A percentile compares a stretch with the other conserved stretches of the same genome.
Evolutionary conservation across 2,888 invertebrate genomes (phyloP).

Genomic region (Autographa gamma): DNA sequence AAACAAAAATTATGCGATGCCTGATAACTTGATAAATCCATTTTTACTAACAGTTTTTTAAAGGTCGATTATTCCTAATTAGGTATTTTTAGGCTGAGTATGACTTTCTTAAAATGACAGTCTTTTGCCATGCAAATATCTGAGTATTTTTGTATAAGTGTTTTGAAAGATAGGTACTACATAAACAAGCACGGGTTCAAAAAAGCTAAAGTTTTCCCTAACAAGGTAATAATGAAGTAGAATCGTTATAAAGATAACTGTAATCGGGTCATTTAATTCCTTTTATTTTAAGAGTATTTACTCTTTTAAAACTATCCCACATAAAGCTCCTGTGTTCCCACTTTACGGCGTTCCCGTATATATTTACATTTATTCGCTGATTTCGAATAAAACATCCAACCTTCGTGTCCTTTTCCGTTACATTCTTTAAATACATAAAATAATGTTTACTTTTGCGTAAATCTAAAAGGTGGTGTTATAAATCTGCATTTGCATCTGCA

Average conservation of each 20-base stretch:
- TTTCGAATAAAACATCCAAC: constrained; percentile 42
- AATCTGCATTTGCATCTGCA: constrained; percentile 10
- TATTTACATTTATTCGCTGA: constrained; percentile 31
- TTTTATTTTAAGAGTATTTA: neutral
- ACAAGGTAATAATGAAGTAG: neutral
- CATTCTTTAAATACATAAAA: constrained; percentile 16
- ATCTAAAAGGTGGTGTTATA: neutral
- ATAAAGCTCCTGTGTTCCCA: neutral
- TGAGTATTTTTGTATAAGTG: too few relatives aligned
- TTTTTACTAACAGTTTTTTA: too few relatives aligned
- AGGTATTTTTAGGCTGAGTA: neutral
- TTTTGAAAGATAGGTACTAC: too few relatives aligned
- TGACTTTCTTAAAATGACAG: neutral
- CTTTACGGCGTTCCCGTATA: neutral
- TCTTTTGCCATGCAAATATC: too few relatives aligned
- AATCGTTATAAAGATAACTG: neutral
- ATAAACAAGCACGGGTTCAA: too few relatives aligned
- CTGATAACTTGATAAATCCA: too few relatives aligned
- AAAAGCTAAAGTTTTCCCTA: too few relatives aligned
- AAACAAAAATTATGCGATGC: neutral
- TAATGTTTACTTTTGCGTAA: neutral
- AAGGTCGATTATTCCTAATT: neutral
- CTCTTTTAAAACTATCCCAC: neutral
- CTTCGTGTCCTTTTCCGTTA: constrained; percentile 20
- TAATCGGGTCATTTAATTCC: neutral